These are phyloP conservation scores for Podarcis siculus DNA, from an alignment of 2,797 vertebrate genomes.

Conservation along the genomic window DNA sequence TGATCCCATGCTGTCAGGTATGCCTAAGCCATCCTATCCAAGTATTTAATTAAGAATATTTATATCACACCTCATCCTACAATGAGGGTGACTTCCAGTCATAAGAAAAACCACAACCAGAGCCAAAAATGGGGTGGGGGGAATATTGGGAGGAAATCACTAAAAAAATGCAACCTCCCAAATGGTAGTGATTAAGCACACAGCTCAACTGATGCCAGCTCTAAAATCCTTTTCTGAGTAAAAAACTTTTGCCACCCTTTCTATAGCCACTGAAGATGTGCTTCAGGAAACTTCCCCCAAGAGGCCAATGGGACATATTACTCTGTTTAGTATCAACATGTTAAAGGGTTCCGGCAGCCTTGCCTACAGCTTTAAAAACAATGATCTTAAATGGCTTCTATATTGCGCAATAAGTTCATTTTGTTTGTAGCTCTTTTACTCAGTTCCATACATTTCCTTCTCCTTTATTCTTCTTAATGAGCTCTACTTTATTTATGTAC, in stretches of 20 bases:
- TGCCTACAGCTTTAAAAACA: background rate
- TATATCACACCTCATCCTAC: background rate
- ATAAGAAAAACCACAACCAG: background rate
- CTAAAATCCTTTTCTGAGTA: background rate
- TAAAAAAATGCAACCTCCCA: background rate
- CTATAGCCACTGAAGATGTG: background rate
- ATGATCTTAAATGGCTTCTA: background rate
- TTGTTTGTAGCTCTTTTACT: background rate
- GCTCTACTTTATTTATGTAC: background rate
- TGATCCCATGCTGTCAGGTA: background rate
- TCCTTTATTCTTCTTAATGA: background rate
- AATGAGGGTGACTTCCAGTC: background rate
- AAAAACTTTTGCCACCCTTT: background rate
- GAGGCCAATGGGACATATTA: background rate
- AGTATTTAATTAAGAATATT: background rate
- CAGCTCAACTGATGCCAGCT: background rate
- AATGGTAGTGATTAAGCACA: background rate
- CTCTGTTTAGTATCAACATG: background rate
- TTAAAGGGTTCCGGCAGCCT: background rate
- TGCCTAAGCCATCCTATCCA: background rate
- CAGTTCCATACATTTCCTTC: background rate
- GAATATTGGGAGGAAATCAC: background rate
- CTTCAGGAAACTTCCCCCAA: background rate
- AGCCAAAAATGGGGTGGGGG: background rate
- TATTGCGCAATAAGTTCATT: background rate